A percentile compares a stretch with the other conserved stretches of the same genome.
phyloP scores from a whole-genome alignment of 2,888 invertebrate species.

The Pristionchus exspectatus region DNA sequence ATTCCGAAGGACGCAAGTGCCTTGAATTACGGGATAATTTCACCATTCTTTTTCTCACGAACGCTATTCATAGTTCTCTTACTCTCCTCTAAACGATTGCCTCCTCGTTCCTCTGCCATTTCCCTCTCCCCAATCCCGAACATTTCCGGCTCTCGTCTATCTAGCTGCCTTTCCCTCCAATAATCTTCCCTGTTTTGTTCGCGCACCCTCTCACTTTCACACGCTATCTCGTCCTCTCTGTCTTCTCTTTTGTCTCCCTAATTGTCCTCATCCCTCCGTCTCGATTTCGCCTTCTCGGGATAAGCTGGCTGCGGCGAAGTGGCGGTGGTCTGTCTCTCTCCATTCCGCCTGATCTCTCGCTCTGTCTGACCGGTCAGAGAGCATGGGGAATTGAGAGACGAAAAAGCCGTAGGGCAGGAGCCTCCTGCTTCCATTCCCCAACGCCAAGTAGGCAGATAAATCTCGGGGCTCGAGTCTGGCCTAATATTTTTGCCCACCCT shows the following conservation, averaged over 20 bases:
- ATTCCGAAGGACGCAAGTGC: too few relatives aligned
- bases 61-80: neutral
- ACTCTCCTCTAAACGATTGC: neutral
- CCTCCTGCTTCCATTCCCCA: neutral
- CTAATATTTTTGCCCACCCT: neutral
- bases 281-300: constrained; percentile 24
- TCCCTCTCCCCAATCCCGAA: neutral
- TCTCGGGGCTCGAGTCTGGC: neutral
- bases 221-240: neutral
- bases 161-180: neutral
- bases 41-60: too few relatives aligned
- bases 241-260: neutral
- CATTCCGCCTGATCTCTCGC: neutral
- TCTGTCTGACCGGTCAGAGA: neutral
- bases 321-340: too few relatives aligned
- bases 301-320: constrained; percentile 4
- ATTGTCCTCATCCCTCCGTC: neutral
- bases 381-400: neutral
- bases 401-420: neutral
- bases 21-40: too few relatives aligned
- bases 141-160: neutral
- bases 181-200: constrained; percentile 40
- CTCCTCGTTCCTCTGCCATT: constrained; percentile 9
- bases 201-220: neutral
- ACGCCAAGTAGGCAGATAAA: constrained; percentile 9